Base-by-base conservation (phyloP, 2,888 invertebrate species). In the Agrochola macilenta region DNA sequence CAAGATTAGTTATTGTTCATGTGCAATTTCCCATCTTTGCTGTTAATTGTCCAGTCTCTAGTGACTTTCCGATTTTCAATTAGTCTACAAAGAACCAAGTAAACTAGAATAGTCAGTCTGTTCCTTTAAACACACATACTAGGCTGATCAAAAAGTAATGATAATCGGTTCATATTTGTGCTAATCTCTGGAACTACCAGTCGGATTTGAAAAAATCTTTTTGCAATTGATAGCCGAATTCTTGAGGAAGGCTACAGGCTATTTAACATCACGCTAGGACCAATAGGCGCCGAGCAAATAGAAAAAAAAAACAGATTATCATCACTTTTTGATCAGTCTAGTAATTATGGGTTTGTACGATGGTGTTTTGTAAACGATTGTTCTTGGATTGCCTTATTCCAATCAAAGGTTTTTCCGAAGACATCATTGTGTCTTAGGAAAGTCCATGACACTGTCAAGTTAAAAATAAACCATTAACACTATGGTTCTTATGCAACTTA, bases 331-430 rank as follows among this genome's bases (percentile, higher is more conserved):
- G 30, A 30, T 30, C 30, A 30, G 30, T 3, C 30, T 30, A 30
- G 30, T 30, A n/a, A n/a, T 3, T 7, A 68, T 66, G 12, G 9
- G n/a, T 46, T 12, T 12, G 11, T 39, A 35, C 26, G 9, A 64
- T 39, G 35, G 30, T 46, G 26, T 66, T 46, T 58, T 26, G 9
- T 58, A 54, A 81, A 35, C 26, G 14, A 76, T 76, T 76, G 65
- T 65, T 60, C 65, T 82, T 69, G 8, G 46, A 72, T 54, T 5
- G 11, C 23, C 30, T 78, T 63, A 46, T 69, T 63, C 35, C 17
- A 66, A 66, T 78, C 14, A 52, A 60, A 69, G 84, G 80, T 75
- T 82, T 84, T 84, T 69, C 75, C 82, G 17, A 46, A 75, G 69
- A 43, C 63, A 57, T 65, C 64, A 61, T 43, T 23, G 11, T 30